Conservation (phyloP, 2,113 vertebrate species). For the Corythaeola cristata region DNA sequence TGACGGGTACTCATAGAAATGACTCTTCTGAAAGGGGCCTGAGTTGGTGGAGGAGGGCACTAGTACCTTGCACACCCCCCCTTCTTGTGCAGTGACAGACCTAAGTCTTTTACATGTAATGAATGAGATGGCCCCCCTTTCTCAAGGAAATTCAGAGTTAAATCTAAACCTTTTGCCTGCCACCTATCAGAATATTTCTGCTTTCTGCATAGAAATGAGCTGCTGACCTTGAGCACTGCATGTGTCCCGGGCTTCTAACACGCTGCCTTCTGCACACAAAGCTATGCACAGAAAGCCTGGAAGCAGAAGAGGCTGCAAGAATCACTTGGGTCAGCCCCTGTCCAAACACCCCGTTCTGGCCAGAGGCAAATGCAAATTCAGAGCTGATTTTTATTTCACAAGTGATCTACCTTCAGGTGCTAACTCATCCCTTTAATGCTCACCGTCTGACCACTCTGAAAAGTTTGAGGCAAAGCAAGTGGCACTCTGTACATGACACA, state of each 20-base stretch:
- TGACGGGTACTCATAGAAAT: neutral
- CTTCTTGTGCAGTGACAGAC: neutral
- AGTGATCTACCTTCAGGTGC: neutral
- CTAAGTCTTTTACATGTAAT: neutral
- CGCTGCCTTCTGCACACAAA: neutral
- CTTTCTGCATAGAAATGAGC: neutral
- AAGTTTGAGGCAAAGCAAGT: accelerated
- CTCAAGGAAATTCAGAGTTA: neutral
- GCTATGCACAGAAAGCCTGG: neutral
- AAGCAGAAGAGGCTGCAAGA: neutral
- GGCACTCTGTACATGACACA: accelerated
- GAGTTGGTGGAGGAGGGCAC: neutral
- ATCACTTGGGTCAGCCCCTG: neutral
- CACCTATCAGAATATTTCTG: neutral
- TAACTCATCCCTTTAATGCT: neutral
- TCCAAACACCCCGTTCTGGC: neutral
- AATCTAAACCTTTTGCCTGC: neutral
- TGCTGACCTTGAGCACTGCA: neutral
- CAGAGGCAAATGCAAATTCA: neutral
- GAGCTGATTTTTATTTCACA: neutral
- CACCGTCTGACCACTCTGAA: neutral
- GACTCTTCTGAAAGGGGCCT: neutral
- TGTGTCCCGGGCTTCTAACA: neutral
- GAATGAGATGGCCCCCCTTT: neutral
- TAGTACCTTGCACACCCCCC: accelerated